phyloP scores from a whole-genome alignment of 2,888 invertebrate species.

The Fragum fragum region DNA sequence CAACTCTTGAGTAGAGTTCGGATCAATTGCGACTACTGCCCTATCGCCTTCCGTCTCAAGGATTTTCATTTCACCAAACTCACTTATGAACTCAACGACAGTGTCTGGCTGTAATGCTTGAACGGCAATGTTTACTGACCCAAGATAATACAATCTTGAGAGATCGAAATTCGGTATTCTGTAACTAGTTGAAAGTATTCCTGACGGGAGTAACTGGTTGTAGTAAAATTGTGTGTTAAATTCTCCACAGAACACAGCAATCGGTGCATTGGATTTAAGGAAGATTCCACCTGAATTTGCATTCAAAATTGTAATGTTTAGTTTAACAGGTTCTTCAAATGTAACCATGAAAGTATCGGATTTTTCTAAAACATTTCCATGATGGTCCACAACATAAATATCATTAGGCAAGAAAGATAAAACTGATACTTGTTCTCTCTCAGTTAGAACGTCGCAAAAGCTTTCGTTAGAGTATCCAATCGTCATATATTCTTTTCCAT shows the following conservation, averaged over 20 bases:
- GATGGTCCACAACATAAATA: background rate
- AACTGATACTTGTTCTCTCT: background rate
- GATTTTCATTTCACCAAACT: background rate
- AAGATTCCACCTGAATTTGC: background rate
- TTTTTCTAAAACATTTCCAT: background rate
- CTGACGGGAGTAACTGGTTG: background rate
- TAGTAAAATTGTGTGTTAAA: background rate
- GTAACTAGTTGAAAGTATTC: background rate
- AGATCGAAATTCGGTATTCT: slow-evolving; percentile 5
- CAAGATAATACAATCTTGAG: background rate
- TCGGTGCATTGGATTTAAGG: background rate
- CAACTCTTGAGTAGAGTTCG: background rate
- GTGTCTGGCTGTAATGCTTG: slow-evolving; percentile 4
- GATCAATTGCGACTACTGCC: background rate
- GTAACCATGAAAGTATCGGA: background rate
- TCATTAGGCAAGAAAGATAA: background rate
- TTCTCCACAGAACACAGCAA: background rate
- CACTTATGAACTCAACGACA: background rate
- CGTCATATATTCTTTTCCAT: background rate
- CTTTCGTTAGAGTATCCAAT: background rate
- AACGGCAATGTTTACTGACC: background rate
- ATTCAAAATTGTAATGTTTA: background rate
- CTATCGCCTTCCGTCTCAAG: background rate
- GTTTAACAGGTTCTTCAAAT: background rate
- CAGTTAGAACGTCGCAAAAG: background rate